A percentile compares a stretch with the other conserved stretches of the same genome.
phyloP scores from a whole-genome alignment of 1,140 invertebrate species.

The Platyura marginata region DNA sequence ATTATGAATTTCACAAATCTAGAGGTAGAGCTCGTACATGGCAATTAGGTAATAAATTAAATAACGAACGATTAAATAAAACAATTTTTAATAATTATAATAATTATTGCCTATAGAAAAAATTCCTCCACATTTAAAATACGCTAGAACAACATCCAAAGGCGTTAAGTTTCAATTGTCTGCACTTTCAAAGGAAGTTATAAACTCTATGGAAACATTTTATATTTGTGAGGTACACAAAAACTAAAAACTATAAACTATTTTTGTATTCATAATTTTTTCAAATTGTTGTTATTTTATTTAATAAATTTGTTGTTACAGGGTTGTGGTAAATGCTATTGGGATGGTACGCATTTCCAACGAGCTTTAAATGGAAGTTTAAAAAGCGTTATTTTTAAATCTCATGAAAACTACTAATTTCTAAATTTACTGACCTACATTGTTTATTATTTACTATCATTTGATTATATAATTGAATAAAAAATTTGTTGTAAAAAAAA shows the following conservation, averaged over 20 bases:
- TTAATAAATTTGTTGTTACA: not conserved
- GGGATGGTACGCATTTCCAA: slow-evolving; percentile 39
- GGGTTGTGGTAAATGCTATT: slow-evolving; percentile 43
- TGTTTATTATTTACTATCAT: too few species aligned
- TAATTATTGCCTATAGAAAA: too few species aligned
- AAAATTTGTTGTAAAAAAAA: too few species aligned
- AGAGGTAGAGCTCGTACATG: slow-evolving; percentile 7
- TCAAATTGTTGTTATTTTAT: not conserved
- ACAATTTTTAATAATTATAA: slow-evolving; percentile 12
- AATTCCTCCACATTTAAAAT: slow-evolving; percentile 16
- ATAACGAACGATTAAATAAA: slow-evolving; percentile 6
- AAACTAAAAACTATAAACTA: too few species aligned
- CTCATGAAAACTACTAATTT: too few species aligned
- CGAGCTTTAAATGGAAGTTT: slow-evolving; percentile 9
- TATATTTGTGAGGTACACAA: slow-evolving; percentile 35
- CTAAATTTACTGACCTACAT: too few species aligned
- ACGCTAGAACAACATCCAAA: slow-evolving; percentile 21
- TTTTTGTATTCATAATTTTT: not conserved
- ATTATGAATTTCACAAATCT: slow-evolving; percentile 10
- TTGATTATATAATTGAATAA: too few species aligned
- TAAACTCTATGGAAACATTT: slow-evolving; percentile 30
- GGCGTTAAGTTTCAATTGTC: slow-evolving; percentile 29
- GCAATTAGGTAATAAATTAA: slow-evolving; percentile 12
- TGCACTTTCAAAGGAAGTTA: slow-evolving; percentile 25
- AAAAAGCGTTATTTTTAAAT: not conserved